A percentile compares a stretch with the other conserved stretches of the same genome.
These are phyloP conservation scores for Syrmaticus mikado DNA, from an alignment of 2,113 vertebrate genomes.

Conservation along the genomic window DNA sequence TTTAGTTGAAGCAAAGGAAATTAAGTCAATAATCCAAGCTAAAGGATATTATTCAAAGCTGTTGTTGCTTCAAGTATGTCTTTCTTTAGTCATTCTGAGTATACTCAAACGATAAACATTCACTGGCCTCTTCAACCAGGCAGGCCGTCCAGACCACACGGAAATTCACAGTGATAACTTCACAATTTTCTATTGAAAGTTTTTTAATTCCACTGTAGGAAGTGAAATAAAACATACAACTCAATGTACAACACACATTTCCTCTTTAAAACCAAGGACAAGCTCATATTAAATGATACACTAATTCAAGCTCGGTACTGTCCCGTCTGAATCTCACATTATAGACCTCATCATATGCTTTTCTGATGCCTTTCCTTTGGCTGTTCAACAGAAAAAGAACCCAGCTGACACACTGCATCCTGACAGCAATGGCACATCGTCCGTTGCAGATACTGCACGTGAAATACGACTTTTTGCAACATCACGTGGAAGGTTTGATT, in stretches of 20 bases:
- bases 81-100: background rate
- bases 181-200: background rate
- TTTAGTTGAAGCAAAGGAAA: background rate
- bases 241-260: background rate
- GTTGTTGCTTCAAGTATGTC: background rate
- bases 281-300: background rate
- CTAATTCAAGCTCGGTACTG: background rate
- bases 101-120: background rate
- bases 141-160: background rate
- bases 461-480: background rate
- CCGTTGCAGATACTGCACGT: background rate
- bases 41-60: background rate
- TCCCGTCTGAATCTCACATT: background rate
- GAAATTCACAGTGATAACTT: background rate
- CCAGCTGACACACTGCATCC: background rate
- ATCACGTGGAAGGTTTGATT: background rate
- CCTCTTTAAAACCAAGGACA: background rate
- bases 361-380: background rate
- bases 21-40: background rate
- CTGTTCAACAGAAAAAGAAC: background rate
- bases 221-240: background rate
- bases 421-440: background rate
- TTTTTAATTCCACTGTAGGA: background rate
- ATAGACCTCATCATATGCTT: background rate
- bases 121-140: background rate